A percentile compares a stretch with the other conserved stretches of the same genome.
Evolutionary conservation across 2,888 invertebrate genomes (phyloP).

Genomic region (Metacarcinus magister): DNA sequence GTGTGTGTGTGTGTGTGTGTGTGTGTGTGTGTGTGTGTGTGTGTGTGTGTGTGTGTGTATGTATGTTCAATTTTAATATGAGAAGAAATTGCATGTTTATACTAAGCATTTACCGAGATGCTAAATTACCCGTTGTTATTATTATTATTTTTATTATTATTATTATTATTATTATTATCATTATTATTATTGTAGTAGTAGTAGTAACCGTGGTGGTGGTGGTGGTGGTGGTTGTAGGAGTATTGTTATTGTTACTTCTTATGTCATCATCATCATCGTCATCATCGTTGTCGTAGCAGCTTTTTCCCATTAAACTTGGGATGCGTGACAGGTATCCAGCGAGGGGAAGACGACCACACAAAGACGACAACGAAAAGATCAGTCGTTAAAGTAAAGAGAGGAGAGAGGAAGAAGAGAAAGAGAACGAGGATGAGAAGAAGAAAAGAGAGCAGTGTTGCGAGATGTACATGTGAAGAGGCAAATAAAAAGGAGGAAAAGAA

Average conservation of each 20-base stretch:
- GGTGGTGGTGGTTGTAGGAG: no score
- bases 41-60: neutral
- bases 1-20: slow-evolving; percentile 31
- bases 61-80: neutral
- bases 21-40: neutral
- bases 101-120: neutral
- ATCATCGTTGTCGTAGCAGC: no score
- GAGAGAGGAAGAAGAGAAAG: no score
- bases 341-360: no score
- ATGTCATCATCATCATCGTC: no score
- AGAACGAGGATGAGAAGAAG: neutral
- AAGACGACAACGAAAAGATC: no score
- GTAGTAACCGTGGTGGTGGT: neutral
- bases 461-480: neutral
- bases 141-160: neutral
- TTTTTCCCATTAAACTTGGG: no score
- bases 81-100: neutral
- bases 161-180: neutral
- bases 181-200: neutral
- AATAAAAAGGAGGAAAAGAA: no score
- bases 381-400: no score
- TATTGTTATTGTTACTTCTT: no score
- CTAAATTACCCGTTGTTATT: neutral
- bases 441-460: neutral
- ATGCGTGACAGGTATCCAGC: no score